These are phyloP conservation scores for Trachythela sp. DNA, from an alignment of 64 coral and sea anemone genomes.

Conservation along the genomic window DNA sequence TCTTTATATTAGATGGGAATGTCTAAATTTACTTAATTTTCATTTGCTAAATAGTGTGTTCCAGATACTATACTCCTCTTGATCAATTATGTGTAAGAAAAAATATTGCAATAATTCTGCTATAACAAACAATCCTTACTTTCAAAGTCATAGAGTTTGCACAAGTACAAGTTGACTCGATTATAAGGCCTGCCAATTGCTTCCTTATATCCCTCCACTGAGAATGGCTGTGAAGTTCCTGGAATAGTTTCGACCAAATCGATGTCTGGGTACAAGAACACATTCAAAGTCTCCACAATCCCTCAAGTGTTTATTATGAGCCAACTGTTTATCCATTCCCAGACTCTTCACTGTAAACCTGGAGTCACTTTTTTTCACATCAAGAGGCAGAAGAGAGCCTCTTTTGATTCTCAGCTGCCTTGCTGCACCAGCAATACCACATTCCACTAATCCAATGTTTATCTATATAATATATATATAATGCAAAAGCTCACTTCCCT, in stretches of 20 bases:
- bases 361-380: not conserved
- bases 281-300: slow-evolving; percentile 23
- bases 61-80: not conserved
- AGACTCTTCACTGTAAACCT: not conserved
- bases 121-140: slow-evolving; percentile 18
- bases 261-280: slow-evolving; percentile 62
- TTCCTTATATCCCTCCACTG: slow-evolving; percentile 66
- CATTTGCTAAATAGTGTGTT: not conserved
- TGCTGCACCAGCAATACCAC: not conserved
- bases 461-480: slow-evolving; percentile 8
- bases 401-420: not conserved
- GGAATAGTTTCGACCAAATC: slow-evolving; percentile 50
- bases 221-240: slow-evolving; percentile 52
- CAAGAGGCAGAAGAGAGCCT: not conserved
- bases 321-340: too few species aligned
- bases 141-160: slow-evolving; percentile 50
- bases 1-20: not conserved
- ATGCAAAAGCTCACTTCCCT: too few species aligned
- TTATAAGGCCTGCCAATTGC: slow-evolving; percentile 61
- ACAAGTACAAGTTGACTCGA: slow-evolving; percentile 57
- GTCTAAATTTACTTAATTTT: not conserved
- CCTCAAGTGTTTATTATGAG: not conserved
- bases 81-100: not conserved
- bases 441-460: not conserved
- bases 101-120: not conserved